phyloP scores from a whole-genome alignment of 2,797 vertebrate species.

The Brotula barbata region DNA sequence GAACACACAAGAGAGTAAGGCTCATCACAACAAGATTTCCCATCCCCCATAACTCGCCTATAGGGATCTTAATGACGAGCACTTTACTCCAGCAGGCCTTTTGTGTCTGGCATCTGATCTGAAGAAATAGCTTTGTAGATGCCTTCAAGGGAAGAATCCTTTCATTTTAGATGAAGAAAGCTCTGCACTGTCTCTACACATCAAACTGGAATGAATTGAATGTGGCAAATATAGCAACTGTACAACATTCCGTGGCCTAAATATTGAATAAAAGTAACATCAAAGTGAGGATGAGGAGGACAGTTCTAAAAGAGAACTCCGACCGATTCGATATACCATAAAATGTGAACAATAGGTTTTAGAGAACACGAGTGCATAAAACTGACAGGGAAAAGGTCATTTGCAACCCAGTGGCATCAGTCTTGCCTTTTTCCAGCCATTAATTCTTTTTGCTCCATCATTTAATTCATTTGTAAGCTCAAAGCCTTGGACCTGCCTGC shows the following conservation, averaged over 20 bases:
- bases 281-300: slow-evolving; percentile 17
- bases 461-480: slow-evolving; percentile 58
- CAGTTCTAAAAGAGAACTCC: background rate
- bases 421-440: background rate
- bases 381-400: slow-evolving; percentile 5
- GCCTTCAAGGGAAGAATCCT: slow-evolving; percentile 14
- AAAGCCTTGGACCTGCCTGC: slow-evolving; percentile 45
- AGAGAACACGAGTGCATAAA: background rate
- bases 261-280: slow-evolving; percentile 28
- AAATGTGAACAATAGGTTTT: background rate
- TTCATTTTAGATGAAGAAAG: slow-evolving; percentile 28
- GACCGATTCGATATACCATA: slow-evolving; percentile 2
- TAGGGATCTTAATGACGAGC: slow-evolving; percentile 38
- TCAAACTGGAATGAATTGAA: slow-evolving; percentile 7
- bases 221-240: slow-evolving; percentile 18
- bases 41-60: slow-evolving; percentile 17
- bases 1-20: slow-evolving; percentile 8
- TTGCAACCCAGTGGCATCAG: slow-evolving; percentile 15
- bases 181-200: slow-evolving; percentile 8
- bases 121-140: slow-evolving; percentile 21
- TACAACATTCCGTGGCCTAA: background rate
- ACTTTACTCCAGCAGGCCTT: slow-evolving; percentile 17
- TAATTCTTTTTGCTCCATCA: slow-evolving; percentile 38
- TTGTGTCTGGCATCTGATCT: slow-evolving; percentile 22
- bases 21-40: slow-evolving; percentile 13